Evolutionary conservation across 2,797 vertebrate species (phyloP), one percentile per base, ranked within the genome.

Genomic region (Enteromius fasciolatus): DNA sequence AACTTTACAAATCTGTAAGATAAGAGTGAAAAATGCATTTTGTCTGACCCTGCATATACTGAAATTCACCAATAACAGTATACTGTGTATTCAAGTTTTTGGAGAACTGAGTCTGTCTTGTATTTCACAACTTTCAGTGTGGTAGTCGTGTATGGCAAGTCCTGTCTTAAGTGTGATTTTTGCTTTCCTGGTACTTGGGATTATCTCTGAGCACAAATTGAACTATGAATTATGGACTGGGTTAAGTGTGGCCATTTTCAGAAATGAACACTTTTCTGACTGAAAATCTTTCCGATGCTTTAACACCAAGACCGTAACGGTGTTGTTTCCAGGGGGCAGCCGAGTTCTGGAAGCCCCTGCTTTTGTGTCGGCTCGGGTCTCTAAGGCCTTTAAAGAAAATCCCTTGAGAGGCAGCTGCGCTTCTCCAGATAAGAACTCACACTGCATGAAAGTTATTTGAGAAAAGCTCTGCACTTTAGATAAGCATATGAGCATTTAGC

Each of bases 281-380:
- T 39, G 46, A 67, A 52, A 68, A 67, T 12, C 9, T 25, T 54
- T 2, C 52, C 20, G 25, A 18, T 54, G 14, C 28, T 54, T 36
- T 39, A 25, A 67, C 20, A 68, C 48, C 8, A 25, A 44, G n/a
- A 36, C n/a, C 1, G 4, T 50, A 31, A 67, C 1, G 1, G 54
- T 48, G 79, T 46, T 63, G 57, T 64, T 61, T 72, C 23, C 67
- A 80, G 76, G 46, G 63, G 46, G n/a, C 77, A 41, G 48, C n/a
- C 28, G 15, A 67, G 67, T 14, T 74, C 44, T 52, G 15, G 28
- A 64, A 64, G 41, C 15, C 70, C 39, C 39, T n/a, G 23, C 23
- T 80, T 83, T 89, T 90, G 88, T 89, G 90, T 90, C 67, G 88
- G 87, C 89, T 89, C 82, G 63, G 76, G 74, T 69, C 39, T 80